Conservation (phyloP, 2,888 invertebrate genomes). For the Stratiomys singularior region DNA sequence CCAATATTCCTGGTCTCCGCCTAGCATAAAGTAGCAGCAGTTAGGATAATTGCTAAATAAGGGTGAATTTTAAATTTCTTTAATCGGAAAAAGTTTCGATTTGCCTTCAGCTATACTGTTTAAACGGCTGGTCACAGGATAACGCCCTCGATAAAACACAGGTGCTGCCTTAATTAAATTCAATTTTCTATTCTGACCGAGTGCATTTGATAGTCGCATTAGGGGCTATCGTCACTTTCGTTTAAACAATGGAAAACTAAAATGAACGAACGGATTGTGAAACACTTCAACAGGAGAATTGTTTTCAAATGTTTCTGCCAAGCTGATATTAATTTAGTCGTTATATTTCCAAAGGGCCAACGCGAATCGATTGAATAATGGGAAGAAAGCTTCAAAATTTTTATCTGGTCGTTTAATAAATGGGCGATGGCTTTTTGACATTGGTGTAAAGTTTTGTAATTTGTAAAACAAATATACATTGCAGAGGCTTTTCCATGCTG, state of each 20-base stretch:
- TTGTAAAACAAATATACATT: too few species aligned
- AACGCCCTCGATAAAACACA: slow-evolving; percentile 21
- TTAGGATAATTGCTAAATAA: neutral
- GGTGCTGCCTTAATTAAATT: slow-evolving; percentile 40
- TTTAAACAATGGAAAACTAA: neutral
- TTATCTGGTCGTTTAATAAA: neutral
- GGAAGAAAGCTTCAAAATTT: neutral
- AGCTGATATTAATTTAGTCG: neutral
- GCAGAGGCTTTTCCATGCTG: too few species aligned
- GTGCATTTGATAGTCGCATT: slow-evolving; percentile 28
- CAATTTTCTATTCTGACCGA: slow-evolving; percentile 22
- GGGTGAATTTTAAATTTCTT: slow-evolving; percentile 20
- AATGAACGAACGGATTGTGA: neutral
- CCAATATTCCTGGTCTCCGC: too few species aligned
- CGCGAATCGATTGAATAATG: too few species aligned
- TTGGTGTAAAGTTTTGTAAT: too few species aligned
- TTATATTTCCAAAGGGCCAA: neutral
- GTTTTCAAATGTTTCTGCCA: too few species aligned
- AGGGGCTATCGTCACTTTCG: neutral
- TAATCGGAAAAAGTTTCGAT: neutral
- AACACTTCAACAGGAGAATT: too few species aligned
- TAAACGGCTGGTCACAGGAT: neutral
- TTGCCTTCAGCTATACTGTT: neutral
- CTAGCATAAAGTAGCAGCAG: too few species aligned
- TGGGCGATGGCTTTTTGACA: too few species aligned